Evolutionary conservation across 2,113 vertebrate species (phyloP).

Genomic region (Stigmatopora nigra): DNA sequence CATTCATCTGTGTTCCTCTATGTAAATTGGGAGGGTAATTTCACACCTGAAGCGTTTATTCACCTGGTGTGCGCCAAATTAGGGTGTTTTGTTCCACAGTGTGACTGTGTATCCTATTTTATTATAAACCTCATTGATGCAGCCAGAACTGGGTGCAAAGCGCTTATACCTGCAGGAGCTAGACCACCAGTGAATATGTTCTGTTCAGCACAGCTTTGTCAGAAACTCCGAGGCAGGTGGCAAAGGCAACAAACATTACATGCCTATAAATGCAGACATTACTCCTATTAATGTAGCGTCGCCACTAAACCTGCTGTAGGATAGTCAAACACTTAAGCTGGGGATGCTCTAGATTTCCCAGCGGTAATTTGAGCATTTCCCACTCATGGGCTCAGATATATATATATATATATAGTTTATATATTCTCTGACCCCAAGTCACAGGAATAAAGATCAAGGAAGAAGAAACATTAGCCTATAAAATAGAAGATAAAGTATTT

Average conservation of each 20-base stretch:
- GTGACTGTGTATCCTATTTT: conserved; percentile 38
- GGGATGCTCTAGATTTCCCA: conserved; percentile 52
- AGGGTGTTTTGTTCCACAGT: conserved; percentile 44
- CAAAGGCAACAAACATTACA: conserved; percentile 36
- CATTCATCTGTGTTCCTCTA: conserved; percentile 21
- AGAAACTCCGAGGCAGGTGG: conserved; percentile 46
- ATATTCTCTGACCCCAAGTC: conserved; percentile 50
- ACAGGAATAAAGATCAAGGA: conserved; percentile 47
- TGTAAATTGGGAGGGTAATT: conserved; percentile 49
- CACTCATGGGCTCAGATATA: conserved; percentile 46
- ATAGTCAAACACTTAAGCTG: conserved; percentile 45
- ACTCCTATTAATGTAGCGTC: conserved; percentile 32
- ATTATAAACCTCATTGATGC: conserved; percentile 40
- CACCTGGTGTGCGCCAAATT: conserved; percentile 49
- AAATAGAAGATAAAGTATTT: conserved; percentile 23
- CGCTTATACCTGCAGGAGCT: conserved; percentile 30
- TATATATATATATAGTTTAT: conserved; percentile 10
- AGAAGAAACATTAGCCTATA: conserved; percentile 13
- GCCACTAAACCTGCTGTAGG: conserved; percentile 12
- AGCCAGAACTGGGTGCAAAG: conserved; percentile 30
- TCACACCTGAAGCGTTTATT: conserved; percentile 58
- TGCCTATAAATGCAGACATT: conserved; percentile 31
- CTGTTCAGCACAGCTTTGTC: conserved; percentile 31
- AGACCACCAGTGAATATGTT: conserved; percentile 30
- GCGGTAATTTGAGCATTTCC: conserved; percentile 54